Percentiles rank a stretch among this genome's conserved stretches.
These are phyloP conservation scores for Theristicus caerulescens DNA, from an alignment of 2,113 vertebrate species.

Conservation along the genomic window DNA sequence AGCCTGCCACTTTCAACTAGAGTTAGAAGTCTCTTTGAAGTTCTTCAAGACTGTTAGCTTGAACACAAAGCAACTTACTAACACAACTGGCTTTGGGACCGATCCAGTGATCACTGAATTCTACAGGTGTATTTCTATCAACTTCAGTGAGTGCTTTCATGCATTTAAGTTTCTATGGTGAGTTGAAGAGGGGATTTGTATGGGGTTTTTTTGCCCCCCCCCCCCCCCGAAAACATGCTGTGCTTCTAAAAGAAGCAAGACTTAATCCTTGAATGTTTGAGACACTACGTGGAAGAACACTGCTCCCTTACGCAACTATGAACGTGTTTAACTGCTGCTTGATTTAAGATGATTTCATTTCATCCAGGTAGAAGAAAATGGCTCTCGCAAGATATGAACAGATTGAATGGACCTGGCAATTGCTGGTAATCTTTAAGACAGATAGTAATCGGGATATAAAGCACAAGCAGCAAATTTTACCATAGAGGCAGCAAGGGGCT, in stretches of 20 bases:
- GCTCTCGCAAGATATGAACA: neutral
- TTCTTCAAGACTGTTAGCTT: neutral
- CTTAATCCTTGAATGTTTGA: neutral
- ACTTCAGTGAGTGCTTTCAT: neutral
- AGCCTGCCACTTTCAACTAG: neutral
- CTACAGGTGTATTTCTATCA: neutral
- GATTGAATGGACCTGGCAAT: neutral
- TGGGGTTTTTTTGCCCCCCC: fast-evolving
- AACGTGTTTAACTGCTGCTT: neutral
- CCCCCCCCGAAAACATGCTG: neutral
- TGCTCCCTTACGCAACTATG: neutral
- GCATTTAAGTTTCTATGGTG: neutral
- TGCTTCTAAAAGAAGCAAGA: neutral
- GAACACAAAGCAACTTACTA: neutral
- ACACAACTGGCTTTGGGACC: neutral
- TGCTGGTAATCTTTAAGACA: neutral
- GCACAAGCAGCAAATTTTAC: neutral
- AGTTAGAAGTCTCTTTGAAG: neutral
- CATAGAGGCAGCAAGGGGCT: neutral
- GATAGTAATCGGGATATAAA: neutral
- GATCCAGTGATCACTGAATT: neutral
- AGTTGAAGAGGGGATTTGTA: neutral
- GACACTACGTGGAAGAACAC: neutral
- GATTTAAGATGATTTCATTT: neutral
- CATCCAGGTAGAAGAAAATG: neutral